Conservation (phyloP, 1,140 invertebrate species). For the Aphaenogaster floridana region DNA sequence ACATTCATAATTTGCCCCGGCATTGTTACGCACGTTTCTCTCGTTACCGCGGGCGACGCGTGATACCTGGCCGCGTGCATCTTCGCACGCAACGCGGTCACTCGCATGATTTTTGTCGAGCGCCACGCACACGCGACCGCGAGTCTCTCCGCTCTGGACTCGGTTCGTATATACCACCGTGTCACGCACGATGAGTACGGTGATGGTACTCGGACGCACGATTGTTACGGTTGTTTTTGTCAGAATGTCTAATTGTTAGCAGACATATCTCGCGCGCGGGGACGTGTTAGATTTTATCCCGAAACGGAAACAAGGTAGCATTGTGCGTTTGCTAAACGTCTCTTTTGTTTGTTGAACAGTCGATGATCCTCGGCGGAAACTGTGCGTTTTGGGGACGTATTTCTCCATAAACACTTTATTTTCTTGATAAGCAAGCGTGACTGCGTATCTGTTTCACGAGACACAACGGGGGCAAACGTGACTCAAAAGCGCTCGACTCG, state of each 20-base stretch:
- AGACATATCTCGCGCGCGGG: not conserved
- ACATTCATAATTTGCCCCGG: constrained; percentile 4
- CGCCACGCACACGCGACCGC: not conserved
- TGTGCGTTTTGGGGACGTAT: not conserved
- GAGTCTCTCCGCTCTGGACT: constrained; percentile 1
- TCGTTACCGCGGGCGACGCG: constrained; percentile 12
- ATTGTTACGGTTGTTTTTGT: constrained; percentile 30
- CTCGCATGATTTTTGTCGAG: constrained; percentile 30
- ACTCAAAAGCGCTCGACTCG: not conserved
- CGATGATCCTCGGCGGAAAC: not conserved
- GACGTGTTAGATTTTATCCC: not conserved
- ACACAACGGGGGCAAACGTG: not conserved
- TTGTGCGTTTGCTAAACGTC: not conserved
- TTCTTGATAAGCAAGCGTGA: not conserved
- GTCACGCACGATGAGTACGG: not conserved
- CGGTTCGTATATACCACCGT: not conserved
- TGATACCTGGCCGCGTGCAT: constrained; percentile 16
- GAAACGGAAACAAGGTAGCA: constrained; percentile 11
- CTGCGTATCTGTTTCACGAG: not conserved
- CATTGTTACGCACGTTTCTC: constrained; percentile 29
- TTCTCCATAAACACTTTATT: not conserved
- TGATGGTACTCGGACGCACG: constrained; percentile 6
- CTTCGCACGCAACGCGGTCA: constrained; percentile 24
- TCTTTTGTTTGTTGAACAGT: not conserved
- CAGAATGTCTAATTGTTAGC: constrained; percentile 16